Evolutionary conservation across 1,140 invertebrate species (phyloP), one percentile per base, ranked within the genome.

Genomic region (Steinernema khuongi): DNA sequence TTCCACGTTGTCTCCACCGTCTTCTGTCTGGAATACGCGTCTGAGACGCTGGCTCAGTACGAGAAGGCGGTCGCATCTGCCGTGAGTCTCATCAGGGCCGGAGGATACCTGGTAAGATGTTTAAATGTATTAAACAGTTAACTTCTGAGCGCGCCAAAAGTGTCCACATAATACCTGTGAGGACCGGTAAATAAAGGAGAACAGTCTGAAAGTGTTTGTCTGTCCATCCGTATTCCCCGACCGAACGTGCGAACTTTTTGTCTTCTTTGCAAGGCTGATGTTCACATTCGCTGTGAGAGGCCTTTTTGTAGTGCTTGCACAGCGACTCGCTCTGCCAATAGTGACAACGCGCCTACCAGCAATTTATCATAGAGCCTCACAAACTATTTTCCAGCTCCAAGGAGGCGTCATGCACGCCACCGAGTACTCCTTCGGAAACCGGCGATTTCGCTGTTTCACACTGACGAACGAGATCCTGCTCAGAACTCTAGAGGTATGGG

Each of bases 1-100:
- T 83, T 83, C 67, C 81, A 84, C 50, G 74, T 84, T 14, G 81
- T 84, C 0, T 71, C 79, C 14, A 83, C 84, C 14, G 74, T 84
- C 0, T 84, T 84, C 68, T 84, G 83, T 73, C 60, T 84, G 44
- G 83, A 84, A 74, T 84, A 84, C 67, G 81, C 83, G 1, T 73
- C 74, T 29, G 83, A 84, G 71, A 82, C 81, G 2, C 67, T 80
- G 17, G 79, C 85, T 43, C 80, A 79, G 1, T 84, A 83, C 41
- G 43, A 74, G 44, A 70, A 72, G 32, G 83, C 81, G 7, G 79
- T 81, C 7, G 36, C 73, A 69, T 77, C 72, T 41, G 83, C 83
- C 2, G 74, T 44, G 17, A 76, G 41, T 28, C 67, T 82, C 18
- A 79, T 84, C 36, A 74, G 80, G 66, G 74, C 72, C 2, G 81